These are phyloP conservation scores for Raja brachyura DNA, from an alignment of 2,113 vertebrate species.

Conservation along the genomic window DNA sequence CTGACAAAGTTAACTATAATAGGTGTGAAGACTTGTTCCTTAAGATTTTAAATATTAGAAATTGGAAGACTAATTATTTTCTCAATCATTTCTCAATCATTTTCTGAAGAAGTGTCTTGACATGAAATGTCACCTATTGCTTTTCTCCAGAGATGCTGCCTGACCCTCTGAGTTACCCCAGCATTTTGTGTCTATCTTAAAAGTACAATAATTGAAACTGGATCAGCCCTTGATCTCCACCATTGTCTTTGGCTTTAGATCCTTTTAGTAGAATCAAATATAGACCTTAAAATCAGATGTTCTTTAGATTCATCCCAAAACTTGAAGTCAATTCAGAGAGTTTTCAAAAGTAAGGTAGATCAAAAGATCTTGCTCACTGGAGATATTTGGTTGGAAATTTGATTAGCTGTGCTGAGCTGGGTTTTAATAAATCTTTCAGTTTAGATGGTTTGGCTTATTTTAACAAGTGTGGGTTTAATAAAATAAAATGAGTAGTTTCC, in stretches of 20 bases:
- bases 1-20: too few species aligned
- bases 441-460: background rate
- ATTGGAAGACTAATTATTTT: too few species aligned
- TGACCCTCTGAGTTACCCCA: too few species aligned
- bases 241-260: background rate
- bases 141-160: too few species aligned
- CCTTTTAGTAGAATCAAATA: background rate
- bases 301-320: background rate
- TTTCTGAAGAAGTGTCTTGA: too few species aligned
- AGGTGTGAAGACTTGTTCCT: too few species aligned
- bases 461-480: background rate
- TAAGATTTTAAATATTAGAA: too few species aligned
- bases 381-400: background rate
- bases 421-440: background rate
- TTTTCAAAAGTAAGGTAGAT: background rate
- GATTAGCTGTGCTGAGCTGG: background rate
- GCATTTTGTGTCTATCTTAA: too few species aligned
- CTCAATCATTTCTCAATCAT: too few species aligned
- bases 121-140: too few species aligned
- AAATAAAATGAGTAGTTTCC: background rate
- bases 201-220: too few species aligned
- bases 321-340: background rate
- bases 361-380: background rate
- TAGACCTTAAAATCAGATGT: background rate
- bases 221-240: background rate